phyloP scores from a whole-genome alignment of 2,113 vertebrate genomes.

The Channa argus region DNA sequence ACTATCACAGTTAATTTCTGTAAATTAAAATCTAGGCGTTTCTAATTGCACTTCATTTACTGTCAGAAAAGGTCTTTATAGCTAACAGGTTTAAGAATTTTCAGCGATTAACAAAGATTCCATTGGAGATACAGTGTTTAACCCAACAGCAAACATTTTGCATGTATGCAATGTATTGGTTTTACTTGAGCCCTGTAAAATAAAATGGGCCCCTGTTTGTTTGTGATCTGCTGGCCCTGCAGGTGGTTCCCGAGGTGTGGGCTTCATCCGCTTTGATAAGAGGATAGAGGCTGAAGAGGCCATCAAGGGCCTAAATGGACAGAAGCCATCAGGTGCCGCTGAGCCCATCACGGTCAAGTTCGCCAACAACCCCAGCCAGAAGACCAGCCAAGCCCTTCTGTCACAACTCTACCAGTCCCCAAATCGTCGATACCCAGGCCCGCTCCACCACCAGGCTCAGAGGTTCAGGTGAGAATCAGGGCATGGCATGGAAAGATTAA shows the following conservation, averaged over 20 bases:
- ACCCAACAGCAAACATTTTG: background rate
- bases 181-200: slow-evolving; percentile 64
- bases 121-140: background rate
- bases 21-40: background rate
- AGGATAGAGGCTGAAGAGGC: slow-evolving; percentile 99
- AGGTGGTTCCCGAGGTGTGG: slow-evolving; percentile 99
- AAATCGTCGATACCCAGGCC: slow-evolving; percentile 97
- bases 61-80: too few species aligned
- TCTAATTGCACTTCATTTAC: too few species aligned
- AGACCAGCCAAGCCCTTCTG: slow-evolving; percentile 99
- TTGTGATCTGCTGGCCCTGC: slow-evolving; percentile 86
- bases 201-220: slow-evolving; percentile 79
- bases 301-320: slow-evolving; percentile 99
- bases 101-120: background rate
- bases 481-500: background rate
- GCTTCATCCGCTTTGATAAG: slow-evolving; percentile 99
- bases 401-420: slow-evolving; percentile 99
- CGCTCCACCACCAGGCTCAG: slow-evolving; percentile 99
- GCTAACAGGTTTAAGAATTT: background rate
- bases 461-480: slow-evolving; percentile 95
- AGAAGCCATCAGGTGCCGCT: slow-evolving; percentile 98
- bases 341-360: slow-evolving; percentile 99
- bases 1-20: background rate
- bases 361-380: slow-evolving; percentile 99
- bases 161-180: background rate